Conservation (phyloP, 1,140 invertebrate species). For the Diploscapter pachys region DNA sequence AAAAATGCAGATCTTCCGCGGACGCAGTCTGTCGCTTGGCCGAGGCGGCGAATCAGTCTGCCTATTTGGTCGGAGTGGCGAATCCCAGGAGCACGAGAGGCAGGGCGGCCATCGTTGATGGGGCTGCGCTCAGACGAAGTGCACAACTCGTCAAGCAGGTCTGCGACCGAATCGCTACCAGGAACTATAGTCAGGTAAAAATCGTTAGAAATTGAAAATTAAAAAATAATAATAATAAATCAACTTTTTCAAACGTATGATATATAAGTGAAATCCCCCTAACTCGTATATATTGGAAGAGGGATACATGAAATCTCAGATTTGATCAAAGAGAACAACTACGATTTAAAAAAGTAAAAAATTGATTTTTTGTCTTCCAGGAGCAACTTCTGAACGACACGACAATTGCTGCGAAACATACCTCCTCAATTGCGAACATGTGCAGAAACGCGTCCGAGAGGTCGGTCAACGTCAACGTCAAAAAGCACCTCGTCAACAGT, state of each 20-base stretch:
- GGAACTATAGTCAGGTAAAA: conserved; percentile 64
- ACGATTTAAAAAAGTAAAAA: conserved; percentile 1
- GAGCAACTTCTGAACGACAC: conserved; percentile 61
- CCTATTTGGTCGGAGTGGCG: conserved; percentile 86
- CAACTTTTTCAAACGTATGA: not conserved
- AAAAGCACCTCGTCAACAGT: conserved; percentile 92
- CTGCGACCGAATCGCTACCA: conserved; percentile 71
- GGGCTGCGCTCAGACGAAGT: conserved; percentile 80
- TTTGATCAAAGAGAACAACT: not conserved
- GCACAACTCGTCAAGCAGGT: conserved; percentile 82
- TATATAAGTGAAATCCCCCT: too few species aligned
- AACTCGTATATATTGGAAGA: too few species aligned
- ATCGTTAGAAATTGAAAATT: not conserved
- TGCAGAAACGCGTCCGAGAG: conserved; percentile 86
- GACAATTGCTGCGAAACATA: conserved; percentile 91
- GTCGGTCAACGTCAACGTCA: conserved; percentile 83
- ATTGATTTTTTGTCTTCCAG: not conserved
- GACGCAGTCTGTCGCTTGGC: conserved; percentile 83
- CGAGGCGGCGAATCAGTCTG: conserved; percentile 87
- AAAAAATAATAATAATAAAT: too few species aligned
- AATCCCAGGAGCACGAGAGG: conserved; percentile 86
- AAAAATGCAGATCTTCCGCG: conserved; percentile 69
- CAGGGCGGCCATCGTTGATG: conserved; percentile 82
- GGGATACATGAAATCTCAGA: not conserved
- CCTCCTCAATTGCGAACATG: conserved; percentile 87